Conservation (phyloP, 2,888 invertebrate genomes). For the Poecilobothrus nobilitatus region DNA sequence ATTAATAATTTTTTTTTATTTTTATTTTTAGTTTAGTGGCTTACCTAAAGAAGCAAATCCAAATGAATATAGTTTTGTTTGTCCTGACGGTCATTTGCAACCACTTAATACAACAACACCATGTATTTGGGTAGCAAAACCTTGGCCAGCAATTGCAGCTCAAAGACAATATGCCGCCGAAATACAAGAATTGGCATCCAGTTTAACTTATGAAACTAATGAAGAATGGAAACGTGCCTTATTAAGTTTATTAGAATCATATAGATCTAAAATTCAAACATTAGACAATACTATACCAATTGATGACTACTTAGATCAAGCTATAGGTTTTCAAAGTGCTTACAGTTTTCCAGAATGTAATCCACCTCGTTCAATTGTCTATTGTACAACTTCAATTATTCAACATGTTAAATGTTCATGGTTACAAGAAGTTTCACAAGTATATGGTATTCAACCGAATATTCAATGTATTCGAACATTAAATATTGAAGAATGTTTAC, state of each 20-base stretch:
- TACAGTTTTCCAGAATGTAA: slow-evolving; percentile 61
- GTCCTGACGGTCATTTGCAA: slow-evolving; percentile 63
- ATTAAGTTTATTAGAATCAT: slow-evolving; percentile 53
- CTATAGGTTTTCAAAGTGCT: slow-evolving; percentile 54
- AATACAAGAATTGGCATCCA: slow-evolving; percentile 47
- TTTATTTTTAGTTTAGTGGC: slow-evolving; percentile 35
- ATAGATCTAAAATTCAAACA: slow-evolving; percentile 47
- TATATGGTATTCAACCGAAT: slow-evolving; percentile 68
- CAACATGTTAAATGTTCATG: slow-evolving; percentile 72
- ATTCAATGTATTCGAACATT: slow-evolving; percentile 63
- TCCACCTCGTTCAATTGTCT: slow-evolving; percentile 54
- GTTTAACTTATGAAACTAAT: slow-evolving; percentile 39
- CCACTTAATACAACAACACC: slow-evolving; percentile 51
- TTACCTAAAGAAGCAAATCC: slow-evolving; percentile 39
- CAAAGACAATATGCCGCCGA: slow-evolving; percentile 46
- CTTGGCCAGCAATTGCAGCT: slow-evolving; percentile 67
- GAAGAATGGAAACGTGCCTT: slow-evolving; percentile 52
- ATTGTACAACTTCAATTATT: slow-evolving; percentile 61
- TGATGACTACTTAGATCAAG: slow-evolving; percentile 56
- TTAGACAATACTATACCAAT: slow-evolving; percentile 55
- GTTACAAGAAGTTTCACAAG: slow-evolving; percentile 63
- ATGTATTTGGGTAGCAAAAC: slow-evolving; percentile 70
- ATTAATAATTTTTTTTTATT: neutral
- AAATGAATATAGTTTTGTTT: slow-evolving; percentile 59
- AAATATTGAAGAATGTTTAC: slow-evolving; percentile 58